These are phyloP conservation scores for Parazoanthus atlanticus DNA, from an alignment of 92 coral and sea anemone genomes.

Conservation along the genomic window DNA sequence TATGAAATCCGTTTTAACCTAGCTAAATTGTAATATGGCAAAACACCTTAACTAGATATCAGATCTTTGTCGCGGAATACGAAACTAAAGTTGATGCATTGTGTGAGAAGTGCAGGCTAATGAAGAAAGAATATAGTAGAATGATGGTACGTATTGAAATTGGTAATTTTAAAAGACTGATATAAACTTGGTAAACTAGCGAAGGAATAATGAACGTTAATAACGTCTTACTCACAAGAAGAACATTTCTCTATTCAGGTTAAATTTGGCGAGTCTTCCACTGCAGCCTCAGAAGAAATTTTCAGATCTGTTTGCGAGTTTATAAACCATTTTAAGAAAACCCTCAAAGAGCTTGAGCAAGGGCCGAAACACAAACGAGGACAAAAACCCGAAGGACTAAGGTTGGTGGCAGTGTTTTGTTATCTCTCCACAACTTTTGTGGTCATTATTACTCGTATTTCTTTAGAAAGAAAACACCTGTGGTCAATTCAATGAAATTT, in stretches of 20 bases:
- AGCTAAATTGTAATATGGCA: background rate
- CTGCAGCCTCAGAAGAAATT: slow-evolving; percentile 91
- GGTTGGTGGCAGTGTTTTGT: slow-evolving; percentile 42
- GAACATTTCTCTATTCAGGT: slow-evolving; percentile 45
- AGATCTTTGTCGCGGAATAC: slow-evolving; percentile 86
- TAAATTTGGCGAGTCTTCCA: slow-evolving; percentile 83
- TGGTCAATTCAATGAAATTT: no score
- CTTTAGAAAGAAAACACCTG: no score
- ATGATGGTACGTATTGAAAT: slow-evolving; percentile 75
- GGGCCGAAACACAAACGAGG: slow-evolving; percentile 46
- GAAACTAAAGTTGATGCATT: slow-evolving; percentile 81
- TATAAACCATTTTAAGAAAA: slow-evolving; percentile 67
- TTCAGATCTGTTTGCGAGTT: slow-evolving; percentile 75
- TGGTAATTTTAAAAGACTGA: background rate
- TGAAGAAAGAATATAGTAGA: slow-evolving; percentile 86
- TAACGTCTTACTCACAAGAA: background rate
- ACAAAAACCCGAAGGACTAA: slow-evolving; percentile 65
- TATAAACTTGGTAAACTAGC: background rate
- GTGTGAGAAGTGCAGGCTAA: slow-evolving; percentile 81
- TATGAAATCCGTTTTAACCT: background rate
- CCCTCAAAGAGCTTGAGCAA: slow-evolving; percentile 50
- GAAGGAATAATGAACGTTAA: no score
- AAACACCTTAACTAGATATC: slow-evolving; percentile 19
- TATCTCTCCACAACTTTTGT: background rate
- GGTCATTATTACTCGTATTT: background rate